These are phyloP conservation scores for Octopus sinensis DNA, from an alignment of 1,140 invertebrate species.

Conservation along the genomic window DNA sequence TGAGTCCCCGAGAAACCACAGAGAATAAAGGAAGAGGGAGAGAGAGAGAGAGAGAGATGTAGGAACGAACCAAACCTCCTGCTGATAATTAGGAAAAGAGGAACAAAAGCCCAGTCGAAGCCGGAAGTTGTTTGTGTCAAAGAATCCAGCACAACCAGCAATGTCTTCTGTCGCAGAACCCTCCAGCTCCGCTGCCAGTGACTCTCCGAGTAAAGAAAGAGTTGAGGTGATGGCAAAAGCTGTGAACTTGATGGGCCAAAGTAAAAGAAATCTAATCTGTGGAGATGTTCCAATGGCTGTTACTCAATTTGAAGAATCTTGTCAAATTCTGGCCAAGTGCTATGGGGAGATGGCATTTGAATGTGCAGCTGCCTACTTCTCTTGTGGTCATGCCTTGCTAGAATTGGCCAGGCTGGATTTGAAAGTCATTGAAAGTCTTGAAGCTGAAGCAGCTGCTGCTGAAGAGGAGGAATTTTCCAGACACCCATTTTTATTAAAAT, in stretches of 20 bases:
- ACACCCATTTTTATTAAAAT: too few species aligned
- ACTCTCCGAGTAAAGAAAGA: conserved; percentile 23
- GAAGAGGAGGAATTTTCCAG: too few species aligned
- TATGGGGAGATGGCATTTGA: conserved; percentile 76
- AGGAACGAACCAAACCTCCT: too few species aligned
- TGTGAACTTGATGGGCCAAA: conserved; percentile 64
- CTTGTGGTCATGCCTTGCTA: conserved; percentile 75
- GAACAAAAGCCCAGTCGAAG: too few species aligned
- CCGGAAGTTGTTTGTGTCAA: too few species aligned
- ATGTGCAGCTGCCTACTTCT: conserved; percentile 78
- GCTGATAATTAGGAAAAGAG: too few species aligned
- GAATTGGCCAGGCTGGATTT: conserved; percentile 77
- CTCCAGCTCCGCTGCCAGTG: background rate
- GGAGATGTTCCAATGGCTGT: conserved; percentile 76
- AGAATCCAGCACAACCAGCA: too few species aligned
- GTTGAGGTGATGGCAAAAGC: conserved; percentile 48
- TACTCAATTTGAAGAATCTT: conserved; percentile 71
- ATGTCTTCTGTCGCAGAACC: background rate
- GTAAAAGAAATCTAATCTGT: conserved; percentile 75
- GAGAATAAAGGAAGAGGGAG: too few species aligned
- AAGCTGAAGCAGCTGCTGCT: conserved; percentile 49
- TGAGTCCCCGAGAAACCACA: too few species aligned
- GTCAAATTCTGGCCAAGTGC: conserved; percentile 65
- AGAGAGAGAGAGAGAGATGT: too few species aligned
- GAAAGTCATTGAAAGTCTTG: conserved; percentile 71